Evolutionary conservation across 2,888 invertebrate species (phyloP), one percentile per base, ranked within the genome.

Genomic region (Poecilus cupreus): DNA sequence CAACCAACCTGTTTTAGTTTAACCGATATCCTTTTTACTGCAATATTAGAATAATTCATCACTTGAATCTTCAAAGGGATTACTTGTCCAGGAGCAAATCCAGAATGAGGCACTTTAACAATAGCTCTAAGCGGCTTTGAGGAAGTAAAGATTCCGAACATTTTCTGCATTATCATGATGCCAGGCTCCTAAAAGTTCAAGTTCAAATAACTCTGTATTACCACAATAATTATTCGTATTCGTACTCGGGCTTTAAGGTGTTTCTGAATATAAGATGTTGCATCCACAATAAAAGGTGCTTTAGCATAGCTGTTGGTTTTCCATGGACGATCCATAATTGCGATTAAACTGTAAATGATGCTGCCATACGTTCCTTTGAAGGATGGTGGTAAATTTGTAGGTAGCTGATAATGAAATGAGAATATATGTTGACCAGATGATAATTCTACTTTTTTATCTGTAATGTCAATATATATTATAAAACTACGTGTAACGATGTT

Each of bases 71-170:
- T 91, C 10, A 96, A 89, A 0, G 94, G 93, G 85, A 96, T 93
- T 49, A 91, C 89, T 89, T 96, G 96, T 0, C 96, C 96, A 0
- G 95, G 93, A 54, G 94, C 94, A 87, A 93, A 95, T 1, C 96
- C 96, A 4, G 93, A 92, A 37, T 94, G 94, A 0, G 96, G 95
- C 11, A 95, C 89, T 82, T 91, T 90, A 0, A 94, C 92, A 82
- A 93, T 92, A 43, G 95, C 91, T 0, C 93, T 91, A 43, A 96
- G 87, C 0, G 95, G 37, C 3, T 68, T 93, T 0, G 95, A 94
- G 4, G 92, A 92, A 86, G 96, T 96, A 86, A 95, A 96, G 83
- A 94, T 96, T 85, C 96, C 94, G 86, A 96, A 94, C 0, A 93
- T 92, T 88, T 95, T 96, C 84, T 93, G 94, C 85, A 94, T 90